phyloP scores from a whole-genome alignment of 2,888 invertebrate species.

The Drosophila demipolita region DNA sequence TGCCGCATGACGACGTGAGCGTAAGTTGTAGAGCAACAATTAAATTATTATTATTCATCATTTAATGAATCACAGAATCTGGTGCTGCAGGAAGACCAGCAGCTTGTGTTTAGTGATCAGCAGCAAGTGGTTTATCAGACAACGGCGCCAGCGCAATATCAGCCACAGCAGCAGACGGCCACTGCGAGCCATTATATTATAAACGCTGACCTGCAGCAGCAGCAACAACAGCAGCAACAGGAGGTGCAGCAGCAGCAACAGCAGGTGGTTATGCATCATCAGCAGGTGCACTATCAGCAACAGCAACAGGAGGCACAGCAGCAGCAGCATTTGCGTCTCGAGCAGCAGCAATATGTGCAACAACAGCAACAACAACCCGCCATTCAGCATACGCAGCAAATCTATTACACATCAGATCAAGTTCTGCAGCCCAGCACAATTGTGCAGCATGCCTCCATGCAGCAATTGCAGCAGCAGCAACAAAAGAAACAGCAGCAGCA shows the following conservation, averaged over 20 bases:
- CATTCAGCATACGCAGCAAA: slow-evolving; percentile 76
- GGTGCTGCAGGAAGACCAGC: slow-evolving; percentile 82
- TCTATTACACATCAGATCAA: slow-evolving; percentile 82
- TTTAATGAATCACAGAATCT: slow-evolving; percentile 53
- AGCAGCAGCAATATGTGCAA: slow-evolving; percentile 69
- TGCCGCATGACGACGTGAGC: slow-evolving; percentile 82
- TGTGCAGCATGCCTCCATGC: slow-evolving; percentile 75
- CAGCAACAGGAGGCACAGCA: slow-evolving; percentile 71
- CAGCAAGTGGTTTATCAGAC: slow-evolving; percentile 85
- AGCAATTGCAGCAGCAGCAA: slow-evolving; percentile 67
- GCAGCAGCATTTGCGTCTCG: slow-evolving; percentile 73
- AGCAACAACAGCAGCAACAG: slow-evolving; percentile 66
- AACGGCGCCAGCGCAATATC: slow-evolving; percentile 72
- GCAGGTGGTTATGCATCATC: slow-evolving; percentile 72
- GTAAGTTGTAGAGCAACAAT: slow-evolving; percentile 61
- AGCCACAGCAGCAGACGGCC: slow-evolving; percentile 72
- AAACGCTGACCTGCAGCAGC: slow-evolving; percentile 68
- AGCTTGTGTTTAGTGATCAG: slow-evolving; percentile 84
- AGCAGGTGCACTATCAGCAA: slow-evolving; percentile 75
- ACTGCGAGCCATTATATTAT: slow-evolving; percentile 75
- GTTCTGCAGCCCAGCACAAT: slow-evolving; percentile 78
- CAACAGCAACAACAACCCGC: slow-evolving; percentile 60
- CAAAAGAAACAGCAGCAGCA: slow-evolving; percentile 46
- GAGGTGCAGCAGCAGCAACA: slow-evolving; percentile 75
- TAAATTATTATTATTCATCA: not conserved